A percentile compares a stretch with the other conserved stretches of the same genome.
phyloP scores from a whole-genome alignment of 2,113 vertebrate genomes.

The Dromiciops gliroides region DNA sequence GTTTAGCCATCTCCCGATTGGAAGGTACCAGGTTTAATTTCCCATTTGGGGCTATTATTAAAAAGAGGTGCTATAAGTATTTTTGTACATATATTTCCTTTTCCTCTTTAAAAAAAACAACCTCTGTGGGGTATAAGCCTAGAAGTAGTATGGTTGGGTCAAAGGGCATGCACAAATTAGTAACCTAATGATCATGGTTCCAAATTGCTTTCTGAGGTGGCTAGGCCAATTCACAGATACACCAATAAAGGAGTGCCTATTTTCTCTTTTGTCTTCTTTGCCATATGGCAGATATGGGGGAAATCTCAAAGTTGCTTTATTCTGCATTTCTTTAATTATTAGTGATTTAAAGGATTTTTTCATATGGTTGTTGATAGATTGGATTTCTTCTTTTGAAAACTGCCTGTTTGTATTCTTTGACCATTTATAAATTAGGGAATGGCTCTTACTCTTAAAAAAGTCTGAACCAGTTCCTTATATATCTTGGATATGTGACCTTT shows the following conservation, averaged over 20 bases:
- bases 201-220: neutral
- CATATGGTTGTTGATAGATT: neutral
- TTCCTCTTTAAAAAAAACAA: neutral
- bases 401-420: neutral
- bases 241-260: neutral
- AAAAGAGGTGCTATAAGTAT: neutral
- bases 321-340: neutral
- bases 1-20: neutral
- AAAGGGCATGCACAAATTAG: neutral
- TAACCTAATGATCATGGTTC: neutral
- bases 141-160: neutral
- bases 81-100: neutral
- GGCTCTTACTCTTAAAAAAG: neutral
- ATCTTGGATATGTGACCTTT: neutral
- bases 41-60: neutral
- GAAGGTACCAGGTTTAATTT: neutral
- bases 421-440: neutral
- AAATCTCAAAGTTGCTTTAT: neutral
- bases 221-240: neutral
- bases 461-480: neutral
- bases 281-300: neutral
- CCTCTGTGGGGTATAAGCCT: neutral
- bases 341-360: neutral
- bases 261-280: neutral
- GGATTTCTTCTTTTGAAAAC: neutral